Percentiles rank a stretch among this genome's conserved stretches.
These are phyloP conservation scores for Galendromus occidentalis DNA, from an alignment of 1,140 invertebrate species.

Conservation along the genomic window DNA sequence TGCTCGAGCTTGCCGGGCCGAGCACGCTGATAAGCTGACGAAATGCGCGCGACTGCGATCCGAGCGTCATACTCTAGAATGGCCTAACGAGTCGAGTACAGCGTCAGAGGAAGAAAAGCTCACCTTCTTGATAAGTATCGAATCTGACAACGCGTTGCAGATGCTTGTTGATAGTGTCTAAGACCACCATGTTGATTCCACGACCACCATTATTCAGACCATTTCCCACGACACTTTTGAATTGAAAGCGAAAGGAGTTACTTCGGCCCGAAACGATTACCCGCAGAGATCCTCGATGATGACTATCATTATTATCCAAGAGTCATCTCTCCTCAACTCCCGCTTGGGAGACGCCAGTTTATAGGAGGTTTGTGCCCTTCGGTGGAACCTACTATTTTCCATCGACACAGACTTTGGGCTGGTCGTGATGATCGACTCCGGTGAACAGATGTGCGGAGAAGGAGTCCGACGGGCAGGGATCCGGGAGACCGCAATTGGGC, in stretches of 20 bases:
- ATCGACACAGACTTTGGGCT: slow-evolving; percentile 32
- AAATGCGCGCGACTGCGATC: too few relatives aligned
- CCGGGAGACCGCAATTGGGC: slow-evolving; percentile 30
- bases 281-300: too few relatives aligned
- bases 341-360: not conserved
- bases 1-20: too few relatives aligned
- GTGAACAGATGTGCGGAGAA: slow-evolving; percentile 33
- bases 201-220: slow-evolving; percentile 30
- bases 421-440: slow-evolving; percentile 29
- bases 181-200: slow-evolving; percentile 30
- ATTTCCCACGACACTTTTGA: slow-evolving; percentile 27
- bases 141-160: slow-evolving; percentile 24
- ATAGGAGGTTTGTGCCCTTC: not conserved
- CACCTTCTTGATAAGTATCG: slow-evolving; percentile 32
- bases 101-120: not conserved
- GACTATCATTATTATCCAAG: too few relatives aligned
- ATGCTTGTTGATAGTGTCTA: slow-evolving; percentile 25
- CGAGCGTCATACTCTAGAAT: too few relatives aligned
- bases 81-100: too few relatives aligned
- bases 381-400: slow-evolving; percentile 30
- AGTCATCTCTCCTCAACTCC: not conserved
- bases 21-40: too few relatives aligned
- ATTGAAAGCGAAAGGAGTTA: not conserved
- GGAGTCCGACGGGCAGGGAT: slow-evolving; percentile 24
- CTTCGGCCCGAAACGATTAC: too few relatives aligned